Evolutionary conservation across 2,888 invertebrate genomes (phyloP).

Genomic region (Polydrusus pterygomalis): DNA sequence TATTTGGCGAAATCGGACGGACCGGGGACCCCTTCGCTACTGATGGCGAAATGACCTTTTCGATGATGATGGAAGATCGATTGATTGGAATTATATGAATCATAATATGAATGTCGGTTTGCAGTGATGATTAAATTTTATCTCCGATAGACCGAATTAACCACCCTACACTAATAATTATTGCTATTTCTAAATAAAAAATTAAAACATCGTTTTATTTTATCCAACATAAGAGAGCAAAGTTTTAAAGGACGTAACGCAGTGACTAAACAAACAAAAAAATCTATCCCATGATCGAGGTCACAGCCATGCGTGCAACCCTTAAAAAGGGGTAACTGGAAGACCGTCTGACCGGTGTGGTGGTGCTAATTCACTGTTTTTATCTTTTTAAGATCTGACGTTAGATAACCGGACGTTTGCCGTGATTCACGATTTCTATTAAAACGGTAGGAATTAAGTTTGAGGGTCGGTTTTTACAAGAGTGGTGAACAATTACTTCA

Average conservation of each 20-base stretch:
- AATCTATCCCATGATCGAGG: conserved; percentile 1
- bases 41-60: conserved; percentile 25
- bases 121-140: background rate
- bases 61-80: conserved; percentile 28
- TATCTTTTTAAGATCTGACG: conserved; percentile 62
- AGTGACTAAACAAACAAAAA: background rate
- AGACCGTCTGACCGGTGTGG: conserved; percentile 62
- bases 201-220: no score
- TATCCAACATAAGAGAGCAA: no score
- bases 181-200: no score
- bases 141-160: no score
- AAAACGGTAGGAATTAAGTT: conserved; percentile 54
- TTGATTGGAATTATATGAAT: conserved; percentile 22
- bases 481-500: no score
- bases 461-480: background rate
- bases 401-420: conserved; percentile 52
- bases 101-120: background rate
- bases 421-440: conserved; percentile 61
- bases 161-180: no score
- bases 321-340: conserved; percentile 13
- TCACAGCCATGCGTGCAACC: conserved; percentile 22
- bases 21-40: conserved; percentile 6
- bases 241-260: no score
- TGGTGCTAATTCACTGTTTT: conserved; percentile 60
- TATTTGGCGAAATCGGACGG: conserved; percentile 62